Evolutionary conservation across 2,888 invertebrate genomes (phyloP).

Genomic region (Erebia ligea): DNA sequence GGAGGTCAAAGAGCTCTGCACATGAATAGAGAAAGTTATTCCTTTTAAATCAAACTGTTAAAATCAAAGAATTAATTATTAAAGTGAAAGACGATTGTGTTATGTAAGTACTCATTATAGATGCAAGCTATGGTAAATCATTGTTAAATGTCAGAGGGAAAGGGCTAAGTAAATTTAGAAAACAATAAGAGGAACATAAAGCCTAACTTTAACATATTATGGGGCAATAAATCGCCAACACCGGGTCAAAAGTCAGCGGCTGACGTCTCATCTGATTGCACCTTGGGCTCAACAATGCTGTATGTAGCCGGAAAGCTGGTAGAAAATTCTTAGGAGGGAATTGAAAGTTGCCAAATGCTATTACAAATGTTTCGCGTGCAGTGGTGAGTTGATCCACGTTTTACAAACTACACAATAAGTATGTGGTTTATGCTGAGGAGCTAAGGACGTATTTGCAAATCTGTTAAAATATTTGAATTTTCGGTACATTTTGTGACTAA

Average conservation of each 20-base stretch:
- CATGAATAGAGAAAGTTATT: too few relatives aligned
- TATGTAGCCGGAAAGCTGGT: conserved; percentile 8
- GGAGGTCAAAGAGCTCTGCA: too few relatives aligned
- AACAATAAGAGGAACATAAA: conserved; percentile 50
- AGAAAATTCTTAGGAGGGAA: neutral
- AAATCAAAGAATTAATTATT: too few relatives aligned
- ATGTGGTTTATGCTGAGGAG: too few relatives aligned
- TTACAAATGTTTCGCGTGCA: neutral
- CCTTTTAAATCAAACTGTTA: too few relatives aligned
- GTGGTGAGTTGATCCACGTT: too few relatives aligned
- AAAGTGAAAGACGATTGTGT: neutral
- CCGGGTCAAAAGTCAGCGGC: conserved; percentile 63
- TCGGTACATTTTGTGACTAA: too few relatives aligned
- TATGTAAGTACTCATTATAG: neutral
- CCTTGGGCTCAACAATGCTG: conserved; percentile 57
- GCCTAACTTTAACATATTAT: conserved; percentile 39
- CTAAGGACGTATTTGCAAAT: too few relatives aligned
- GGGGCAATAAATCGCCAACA: conserved; percentile 42
- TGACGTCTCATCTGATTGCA: conserved; percentile 57
- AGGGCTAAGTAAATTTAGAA: conserved; percentile 34
- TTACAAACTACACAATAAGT: too few relatives aligned
- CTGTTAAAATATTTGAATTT: too few relatives aligned
- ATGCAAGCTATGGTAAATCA: neutral
- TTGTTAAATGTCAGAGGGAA: conserved; percentile 21
- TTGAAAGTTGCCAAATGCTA: neutral